These are phyloP conservation scores for Australoheros scitulus DNA, from an alignment of 2,113 vertebrate genomes.

Conservation along the genomic window DNA sequence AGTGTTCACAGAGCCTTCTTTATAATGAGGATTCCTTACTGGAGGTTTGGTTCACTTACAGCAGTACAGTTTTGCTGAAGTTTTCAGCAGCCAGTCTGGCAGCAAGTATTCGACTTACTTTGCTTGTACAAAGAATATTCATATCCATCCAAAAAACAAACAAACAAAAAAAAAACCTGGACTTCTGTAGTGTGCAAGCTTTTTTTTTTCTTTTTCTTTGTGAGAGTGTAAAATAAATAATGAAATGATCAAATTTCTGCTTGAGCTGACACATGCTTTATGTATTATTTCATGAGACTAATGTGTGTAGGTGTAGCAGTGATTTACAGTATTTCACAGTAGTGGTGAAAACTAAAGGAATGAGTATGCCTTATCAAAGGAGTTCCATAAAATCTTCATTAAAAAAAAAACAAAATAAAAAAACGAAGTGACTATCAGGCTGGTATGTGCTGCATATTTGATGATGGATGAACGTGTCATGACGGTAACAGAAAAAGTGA, in stretches of 20 bases:
- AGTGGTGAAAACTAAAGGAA: not conserved
- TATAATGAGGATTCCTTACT: not conserved
- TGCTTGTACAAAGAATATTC: not conserved
- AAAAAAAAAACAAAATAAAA: not conserved
- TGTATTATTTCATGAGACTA: not conserved
- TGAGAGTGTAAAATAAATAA: not conserved
- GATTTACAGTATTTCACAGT: not conserved
- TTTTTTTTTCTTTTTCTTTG: not conserved
- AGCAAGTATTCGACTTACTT: not conserved
- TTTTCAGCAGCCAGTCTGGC: not conserved
- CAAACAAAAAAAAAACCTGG: not conserved
- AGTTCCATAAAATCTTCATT: not conserved
- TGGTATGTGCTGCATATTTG: not conserved
- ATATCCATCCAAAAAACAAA: not conserved
- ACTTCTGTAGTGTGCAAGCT: not conserved
- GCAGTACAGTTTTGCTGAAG: not conserved
- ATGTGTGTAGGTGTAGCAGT: not conserved
- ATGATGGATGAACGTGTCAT: not conserved
- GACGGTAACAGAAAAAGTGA: conserved; percentile 8
- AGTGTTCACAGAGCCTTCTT: not conserved
- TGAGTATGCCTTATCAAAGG: not conserved
- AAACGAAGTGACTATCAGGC: not conserved
- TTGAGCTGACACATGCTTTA: not conserved
- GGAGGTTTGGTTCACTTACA: not conserved
- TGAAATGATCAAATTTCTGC: not conserved